phyloP scores from a whole-genome alignment of 2,797 vertebrate genomes.

The Pangasius larnaudii region DNA sequence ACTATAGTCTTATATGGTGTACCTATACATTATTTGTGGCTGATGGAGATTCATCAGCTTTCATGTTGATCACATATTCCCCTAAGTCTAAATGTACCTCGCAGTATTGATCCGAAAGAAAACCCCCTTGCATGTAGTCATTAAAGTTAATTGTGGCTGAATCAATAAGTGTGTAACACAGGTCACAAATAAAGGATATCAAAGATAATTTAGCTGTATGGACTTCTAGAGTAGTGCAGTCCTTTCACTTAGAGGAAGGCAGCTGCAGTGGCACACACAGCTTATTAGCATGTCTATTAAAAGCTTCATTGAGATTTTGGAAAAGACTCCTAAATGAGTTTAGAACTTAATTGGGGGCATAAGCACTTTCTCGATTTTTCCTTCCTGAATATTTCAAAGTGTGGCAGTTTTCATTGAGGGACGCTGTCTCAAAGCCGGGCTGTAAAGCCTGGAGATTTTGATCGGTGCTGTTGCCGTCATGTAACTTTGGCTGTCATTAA shows the following conservation, averaged over 20 bases:
- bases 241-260: slow-evolving; percentile 38
- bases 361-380: slow-evolving; percentile 33
- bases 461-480: slow-evolving; percentile 20
- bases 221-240: slow-evolving; percentile 13
- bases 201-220: slow-evolving; percentile 41
- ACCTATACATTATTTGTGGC: background rate
- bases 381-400: slow-evolving; percentile 40
- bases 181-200: slow-evolving; percentile 49
- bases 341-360: slow-evolving; percentile 52
- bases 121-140: slow-evolving; percentile 47
- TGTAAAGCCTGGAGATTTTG: slow-evolving; percentile 35
- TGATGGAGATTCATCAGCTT: background rate
- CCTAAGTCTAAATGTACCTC: slow-evolving; percentile 37
- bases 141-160: slow-evolving; percentile 44
- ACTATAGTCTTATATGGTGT: background rate
- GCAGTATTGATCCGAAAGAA: slow-evolving; percentile 45
- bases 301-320: slow-evolving; percentile 53
- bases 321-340: slow-evolving; percentile 55
- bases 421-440: slow-evolving; percentile 3
- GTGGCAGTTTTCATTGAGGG: slow-evolving; percentile 21
- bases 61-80: slow-evolving; percentile 39
- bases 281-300: slow-evolving; percentile 52
- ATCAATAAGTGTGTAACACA: slow-evolving; percentile 47
- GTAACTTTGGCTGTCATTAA: slow-evolving; percentile 46
- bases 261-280: slow-evolving; percentile 24